phyloP scores from a whole-genome alignment of 2,888 invertebrate species.

The Folsomia manolachei region DNA sequence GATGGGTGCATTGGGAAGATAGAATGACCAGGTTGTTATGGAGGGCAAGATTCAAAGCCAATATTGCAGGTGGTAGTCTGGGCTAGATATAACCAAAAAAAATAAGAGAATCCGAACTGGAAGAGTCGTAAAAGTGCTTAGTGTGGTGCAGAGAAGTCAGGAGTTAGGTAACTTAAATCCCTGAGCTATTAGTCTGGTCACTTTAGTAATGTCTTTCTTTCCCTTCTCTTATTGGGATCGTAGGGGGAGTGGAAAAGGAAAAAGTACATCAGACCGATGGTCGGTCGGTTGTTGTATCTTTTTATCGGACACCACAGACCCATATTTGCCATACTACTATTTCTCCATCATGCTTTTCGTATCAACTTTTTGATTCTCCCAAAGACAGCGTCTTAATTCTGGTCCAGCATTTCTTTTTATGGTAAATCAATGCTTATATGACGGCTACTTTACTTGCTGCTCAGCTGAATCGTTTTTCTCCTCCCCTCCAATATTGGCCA shows the following conservation, averaged over 20 bases:
- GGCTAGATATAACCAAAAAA: too few species aligned
- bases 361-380: slow-evolving; percentile 45
- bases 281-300: slow-evolving; percentile 18
- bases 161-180: slow-evolving; percentile 49
- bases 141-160: slow-evolving; percentile 21
- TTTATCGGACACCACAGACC: slow-evolving; percentile 51
- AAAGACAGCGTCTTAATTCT: slow-evolving; percentile 38
- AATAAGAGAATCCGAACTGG: slow-evolving; percentile 41
- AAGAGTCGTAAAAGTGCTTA: slow-evolving; percentile 45
- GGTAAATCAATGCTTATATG: slow-evolving; percentile 51
- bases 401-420: slow-evolving; percentile 48
- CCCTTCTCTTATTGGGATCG: slow-evolving; percentile 29
- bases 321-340: slow-evolving; percentile 49
- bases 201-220: slow-evolving; percentile 48
- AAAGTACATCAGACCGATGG: too few species aligned
- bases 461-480: slow-evolving; percentile 15
- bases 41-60: slow-evolving; percentile 22
- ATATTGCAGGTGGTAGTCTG: slow-evolving; percentile 45
- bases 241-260: slow-evolving; percentile 11
- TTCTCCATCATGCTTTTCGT: slow-evolving; percentile 23
- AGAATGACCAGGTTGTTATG: background rate
- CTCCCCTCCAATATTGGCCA: slow-evolving; percentile 46
- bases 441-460: slow-evolving; percentile 18
- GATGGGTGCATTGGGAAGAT: background rate
- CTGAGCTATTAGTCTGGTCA: slow-evolving; percentile 51